Percentiles rank a stretch among this genome's conserved stretches.
Evolutionary conservation across 2,797 vertebrate genomes (phyloP).

Genomic region (Hydrocynus forskahlii): DNA sequence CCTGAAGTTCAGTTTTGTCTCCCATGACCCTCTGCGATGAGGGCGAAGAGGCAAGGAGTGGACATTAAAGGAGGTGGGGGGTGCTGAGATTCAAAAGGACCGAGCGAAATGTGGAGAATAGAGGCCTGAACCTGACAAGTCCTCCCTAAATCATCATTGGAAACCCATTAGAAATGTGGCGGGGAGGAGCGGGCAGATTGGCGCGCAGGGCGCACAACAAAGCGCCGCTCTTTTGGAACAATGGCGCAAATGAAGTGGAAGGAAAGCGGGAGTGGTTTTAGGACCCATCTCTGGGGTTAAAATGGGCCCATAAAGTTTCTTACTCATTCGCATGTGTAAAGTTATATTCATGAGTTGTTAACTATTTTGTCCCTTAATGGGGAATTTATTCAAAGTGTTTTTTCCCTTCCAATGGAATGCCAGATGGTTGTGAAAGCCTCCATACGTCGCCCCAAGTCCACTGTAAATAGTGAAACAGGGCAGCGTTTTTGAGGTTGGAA

Average conservation of each 20-base stretch:
- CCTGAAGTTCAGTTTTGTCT: slow-evolving; percentile 67
- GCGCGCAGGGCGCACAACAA: slow-evolving; percentile 73
- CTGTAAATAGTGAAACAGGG: background rate
- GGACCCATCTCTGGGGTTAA: slow-evolving; percentile 72
- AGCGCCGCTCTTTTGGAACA: slow-evolving; percentile 51
- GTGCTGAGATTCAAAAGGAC: slow-evolving; percentile 62
- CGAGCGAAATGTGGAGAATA: slow-evolving; percentile 62
- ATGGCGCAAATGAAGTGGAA: slow-evolving; percentile 81
- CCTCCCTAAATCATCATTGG: slow-evolving; percentile 81
- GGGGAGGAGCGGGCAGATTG: slow-evolving; percentile 82
- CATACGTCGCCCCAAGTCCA: background rate
- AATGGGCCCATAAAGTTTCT: slow-evolving; percentile 73
- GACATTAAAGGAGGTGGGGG: slow-evolving; percentile 67
- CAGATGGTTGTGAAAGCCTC: slow-evolving; percentile 85
- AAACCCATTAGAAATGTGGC: slow-evolving; percentile 87
- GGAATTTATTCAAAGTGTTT: slow-evolving; percentile 81
- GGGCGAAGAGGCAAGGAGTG: slow-evolving; percentile 61
- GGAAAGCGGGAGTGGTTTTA: slow-evolving; percentile 70
- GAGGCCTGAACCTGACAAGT: slow-evolving; percentile 67
- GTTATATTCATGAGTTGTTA: slow-evolving; percentile 92
- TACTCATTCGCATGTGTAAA: slow-evolving; percentile 74
- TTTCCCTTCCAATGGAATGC: slow-evolving; percentile 58
- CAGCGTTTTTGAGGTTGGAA: background rate
- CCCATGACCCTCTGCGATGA: slow-evolving; percentile 64
- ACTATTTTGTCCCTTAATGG: slow-evolving; percentile 75